Base-by-base conservation (phyloP, 2,888 invertebrate species). In the Plutella xylostella region DNA sequence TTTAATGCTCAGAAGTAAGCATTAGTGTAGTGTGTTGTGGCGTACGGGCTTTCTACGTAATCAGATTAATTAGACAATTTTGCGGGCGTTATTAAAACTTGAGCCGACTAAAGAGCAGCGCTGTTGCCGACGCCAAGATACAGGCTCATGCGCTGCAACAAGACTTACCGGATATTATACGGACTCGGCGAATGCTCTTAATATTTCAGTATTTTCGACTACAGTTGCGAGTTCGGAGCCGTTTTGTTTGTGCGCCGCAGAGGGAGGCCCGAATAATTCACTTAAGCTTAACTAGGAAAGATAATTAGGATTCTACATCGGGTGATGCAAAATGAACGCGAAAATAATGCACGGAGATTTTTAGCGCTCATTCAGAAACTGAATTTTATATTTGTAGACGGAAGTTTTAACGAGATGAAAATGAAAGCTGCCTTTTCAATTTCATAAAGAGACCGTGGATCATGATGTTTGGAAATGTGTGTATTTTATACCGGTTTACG, bases 271-370 rank as follows among this genome's bases (percentile, higher is more conserved):
- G 71, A 80, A 80, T 83, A 83, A 83, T 83, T 83, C 80, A 82
- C 78, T 80, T 80, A 80, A 80, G 79, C 79, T 83, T 80, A 80
- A 83, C 82, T 76, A 78, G 77, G 70, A 79, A 80, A 80, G 82
- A 83, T 82, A 82, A 83, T 83, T 83, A 80, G 82, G 80, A 82
- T 80, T 79, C 79, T 78, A 78, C 80, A 75, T 70, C 64, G 72
- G 76, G 75, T 77, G 77, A 79, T 80, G 82, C 79, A 80, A 79
- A 82, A 82, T 74, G 79, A 80, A 80, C 71, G 72, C 76, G 70
- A 78, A 78, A 82, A 78, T 72, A 74, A 71, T 73, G 68, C 71
- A 57, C 72, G 38, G 70, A 70, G 77, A 79, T 75, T 79, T 77
- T 80, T 80, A 75, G 69, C 63, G 73, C 78, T 76, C 82, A 76